Evolutionary conservation across 2,797 vertebrate species (phyloP).

Genomic region (Sphenopsis melanotis): DNA sequence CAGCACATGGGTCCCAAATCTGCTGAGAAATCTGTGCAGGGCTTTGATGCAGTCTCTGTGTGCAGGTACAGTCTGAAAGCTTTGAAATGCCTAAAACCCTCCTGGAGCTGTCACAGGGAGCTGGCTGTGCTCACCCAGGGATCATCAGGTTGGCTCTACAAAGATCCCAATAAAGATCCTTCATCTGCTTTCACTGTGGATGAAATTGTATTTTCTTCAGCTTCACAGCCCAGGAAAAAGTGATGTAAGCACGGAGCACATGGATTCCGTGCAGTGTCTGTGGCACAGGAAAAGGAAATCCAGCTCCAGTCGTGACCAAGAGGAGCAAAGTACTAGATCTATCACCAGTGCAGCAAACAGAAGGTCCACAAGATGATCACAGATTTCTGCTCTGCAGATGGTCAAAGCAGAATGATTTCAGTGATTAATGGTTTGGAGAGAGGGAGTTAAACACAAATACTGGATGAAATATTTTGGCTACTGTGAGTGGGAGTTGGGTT

Average conservation of each 20-base stretch:
- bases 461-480: background rate
- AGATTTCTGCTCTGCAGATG: background rate
- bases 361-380: background rate
- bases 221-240: background rate
- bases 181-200: background rate
- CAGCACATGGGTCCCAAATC: background rate
- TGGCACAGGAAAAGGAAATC: background rate
- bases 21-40: background rate
- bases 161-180: background rate
- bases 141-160: background rate
- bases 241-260: accelerated
- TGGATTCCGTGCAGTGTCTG: background rate
- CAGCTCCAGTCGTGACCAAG: background rate
- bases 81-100: background rate
- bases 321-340: background rate
- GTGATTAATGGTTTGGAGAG: background rate
- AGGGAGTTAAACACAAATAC: background rate
- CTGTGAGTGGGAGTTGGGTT: background rate
- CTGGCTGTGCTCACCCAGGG: background rate
- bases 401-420: background rate
- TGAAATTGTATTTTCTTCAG: background rate
- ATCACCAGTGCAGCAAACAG: background rate
- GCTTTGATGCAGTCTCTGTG: background rate
- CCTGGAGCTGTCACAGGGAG: background rate
- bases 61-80: background rate